phyloP scores from a whole-genome alignment of 2,888 invertebrate species.

The Ctena decussata region DNA sequence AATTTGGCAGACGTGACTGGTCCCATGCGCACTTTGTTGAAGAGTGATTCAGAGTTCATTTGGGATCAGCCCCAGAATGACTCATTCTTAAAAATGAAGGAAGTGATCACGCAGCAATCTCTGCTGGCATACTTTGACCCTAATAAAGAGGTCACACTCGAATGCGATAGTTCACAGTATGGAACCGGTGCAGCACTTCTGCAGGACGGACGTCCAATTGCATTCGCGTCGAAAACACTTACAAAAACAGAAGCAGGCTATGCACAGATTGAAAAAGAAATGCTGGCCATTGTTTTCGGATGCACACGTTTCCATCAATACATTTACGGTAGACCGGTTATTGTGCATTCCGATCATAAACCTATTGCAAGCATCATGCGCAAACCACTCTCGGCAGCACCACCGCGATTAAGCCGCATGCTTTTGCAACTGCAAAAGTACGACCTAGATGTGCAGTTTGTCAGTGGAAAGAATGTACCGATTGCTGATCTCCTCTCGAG shows the following conservation, averaged over 20 bases:
- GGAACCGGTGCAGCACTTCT: constrained; percentile 67
- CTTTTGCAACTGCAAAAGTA: constrained; percentile 37
- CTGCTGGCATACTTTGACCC: constrained; percentile 30
- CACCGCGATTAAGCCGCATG: constrained; percentile 34
- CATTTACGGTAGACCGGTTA: too few relatives aligned
- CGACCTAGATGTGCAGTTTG: not conserved
- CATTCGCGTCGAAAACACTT: constrained; percentile 71
- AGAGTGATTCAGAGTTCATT: constrained; percentile 19
- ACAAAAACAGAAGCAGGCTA: constrained; percentile 67
- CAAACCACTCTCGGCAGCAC: constrained; percentile 42
- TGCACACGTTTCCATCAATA: constrained; percentile 66
- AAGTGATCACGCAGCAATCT: not conserved
- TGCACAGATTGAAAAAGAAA: constrained; percentile 70
- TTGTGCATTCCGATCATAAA: constrained; percentile 64
- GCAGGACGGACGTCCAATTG: constrained; percentile 67
- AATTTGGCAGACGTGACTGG: constrained; percentile 29
- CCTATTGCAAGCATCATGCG: constrained; percentile 48
- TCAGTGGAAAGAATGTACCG: not conserved
- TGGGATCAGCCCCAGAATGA: too few relatives aligned
- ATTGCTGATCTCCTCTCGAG: constrained; percentile 5
- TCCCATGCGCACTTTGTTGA: constrained; percentile 7
- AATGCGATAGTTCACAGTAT: too few relatives aligned
- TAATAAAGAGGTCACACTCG: constrained; percentile 54
- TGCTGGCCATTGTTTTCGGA: constrained; percentile 58
- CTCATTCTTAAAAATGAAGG: constrained; percentile 17